Conservation (phyloP, 1,140 invertebrate species). For the Drosophila ogumai region DNA sequence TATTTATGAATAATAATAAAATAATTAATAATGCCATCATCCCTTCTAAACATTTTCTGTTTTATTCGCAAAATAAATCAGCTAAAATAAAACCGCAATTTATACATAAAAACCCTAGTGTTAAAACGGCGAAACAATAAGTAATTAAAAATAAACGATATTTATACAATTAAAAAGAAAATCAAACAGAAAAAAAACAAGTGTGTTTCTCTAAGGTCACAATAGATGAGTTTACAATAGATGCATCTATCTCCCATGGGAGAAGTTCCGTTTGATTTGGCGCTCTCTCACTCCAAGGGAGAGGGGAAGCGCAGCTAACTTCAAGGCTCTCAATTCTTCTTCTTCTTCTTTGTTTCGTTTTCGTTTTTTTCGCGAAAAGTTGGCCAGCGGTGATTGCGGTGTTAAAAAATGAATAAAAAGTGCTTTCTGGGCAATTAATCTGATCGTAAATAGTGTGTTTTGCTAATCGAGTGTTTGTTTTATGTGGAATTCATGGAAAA, state of each 20-base stretch:
- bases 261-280: not conserved
- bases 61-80: slow-evolving; percentile 51
- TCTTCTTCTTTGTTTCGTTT: not conserved
- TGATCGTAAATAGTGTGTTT: slow-evolving; percentile 4
- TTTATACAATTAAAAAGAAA: slow-evolving; percentile 77
- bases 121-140: slow-evolving; percentile 66
- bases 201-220: slow-evolving; percentile 3
- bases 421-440: slow-evolving; percentile 3
- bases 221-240: not conserved
- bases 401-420: slow-evolving; percentile 2
- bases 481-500: not conserved
- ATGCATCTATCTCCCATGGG: not conserved
- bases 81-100: slow-evolving; percentile 38
- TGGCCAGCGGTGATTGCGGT: too few species aligned
- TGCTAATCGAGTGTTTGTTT: not conserved
- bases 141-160: slow-evolving; percentile 76
- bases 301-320: not conserved
- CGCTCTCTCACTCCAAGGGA: not conserved
- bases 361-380: not conserved
- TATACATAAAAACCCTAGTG: slow-evolving; percentile 35
- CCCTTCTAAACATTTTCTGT: slow-evolving; percentile 43
- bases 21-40: slow-evolving; percentile 42
- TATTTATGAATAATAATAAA: slow-evolving; percentile 66
- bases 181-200: slow-evolving; percentile 15
- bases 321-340: not conserved